A percentile compares a stretch with the other conserved stretches of the same genome.
Evolutionary conservation across 2,888 invertebrate species (phyloP).

Genomic region (Brachypterus glaber): DNA sequence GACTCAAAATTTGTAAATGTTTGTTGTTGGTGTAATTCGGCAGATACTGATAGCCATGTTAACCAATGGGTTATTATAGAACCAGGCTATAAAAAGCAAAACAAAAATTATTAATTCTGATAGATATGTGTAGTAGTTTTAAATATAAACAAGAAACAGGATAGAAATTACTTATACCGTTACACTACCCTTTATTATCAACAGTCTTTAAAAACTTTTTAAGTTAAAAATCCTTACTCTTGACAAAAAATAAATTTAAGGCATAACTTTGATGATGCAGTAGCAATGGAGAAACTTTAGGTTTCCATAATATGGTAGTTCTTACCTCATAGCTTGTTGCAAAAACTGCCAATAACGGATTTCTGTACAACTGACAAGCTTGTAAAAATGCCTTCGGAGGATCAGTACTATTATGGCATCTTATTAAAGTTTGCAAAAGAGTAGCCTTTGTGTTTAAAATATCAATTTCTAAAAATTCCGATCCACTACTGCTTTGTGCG

Average conservation of each 20-base stretch:
- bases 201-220: slow-evolving; percentile 9
- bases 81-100: slow-evolving; percentile 44
- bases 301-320: no score
- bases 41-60: slow-evolving; percentile 44
- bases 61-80: slow-evolving; percentile 53
- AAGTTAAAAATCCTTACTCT: slow-evolving; percentile 8
- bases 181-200: no score
- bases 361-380: slow-evolving; percentile 48
- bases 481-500: slow-evolving; percentile 37
- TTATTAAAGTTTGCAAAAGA: slow-evolving; percentile 53
- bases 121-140: no score
- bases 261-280: no score
- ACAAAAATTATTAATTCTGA: neutral
- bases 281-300: neutral
- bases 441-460: slow-evolving; percentile 35
- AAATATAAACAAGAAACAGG: no score
- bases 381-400: slow-evolving; percentile 55
- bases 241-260: no score
- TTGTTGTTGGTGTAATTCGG: slow-evolving; percentile 20
- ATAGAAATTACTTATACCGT: no score
- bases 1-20: slow-evolving; percentile 26
- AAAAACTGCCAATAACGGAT: slow-evolving; percentile 54
- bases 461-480: slow-evolving; percentile 42
- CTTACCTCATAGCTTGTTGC: slow-evolving; percentile 61
- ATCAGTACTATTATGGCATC: slow-evolving; percentile 60